phyloP scores from a whole-genome alignment of 1,140 invertebrate species.

The Sesamia nonagrioides region DNA sequence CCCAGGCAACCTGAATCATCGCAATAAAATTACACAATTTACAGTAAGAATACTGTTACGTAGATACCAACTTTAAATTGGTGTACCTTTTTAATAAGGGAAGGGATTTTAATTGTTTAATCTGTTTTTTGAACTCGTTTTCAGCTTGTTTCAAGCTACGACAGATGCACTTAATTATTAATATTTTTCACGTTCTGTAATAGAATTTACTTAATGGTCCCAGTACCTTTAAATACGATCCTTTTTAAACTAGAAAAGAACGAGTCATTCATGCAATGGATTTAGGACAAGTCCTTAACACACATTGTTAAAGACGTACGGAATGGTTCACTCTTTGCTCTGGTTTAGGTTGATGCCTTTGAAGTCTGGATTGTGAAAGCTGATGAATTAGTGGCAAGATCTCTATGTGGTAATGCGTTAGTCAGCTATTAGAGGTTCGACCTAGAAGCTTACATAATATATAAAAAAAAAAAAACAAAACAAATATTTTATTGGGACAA shows the following conservation, averaged over 20 bases:
- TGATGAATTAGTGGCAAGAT: too few species aligned
- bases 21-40: slow-evolving; percentile 65
- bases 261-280: too few species aligned
- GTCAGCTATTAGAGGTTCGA: too few species aligned
- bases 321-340: not conserved
- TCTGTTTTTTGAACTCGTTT: slow-evolving; percentile 34
- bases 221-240: too few species aligned
- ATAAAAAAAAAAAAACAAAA: too few species aligned
- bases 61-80: slow-evolving; percentile 26
- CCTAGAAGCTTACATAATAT: too few species aligned
- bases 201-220: slow-evolving; percentile 37
- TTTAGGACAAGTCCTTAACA: slow-evolving; percentile 7
- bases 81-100: slow-evolving; percentile 49
- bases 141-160: slow-evolving; percentile 41
- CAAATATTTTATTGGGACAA: too few species aligned
- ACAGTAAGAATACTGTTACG: slow-evolving; percentile 54
- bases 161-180: slow-evolving; percentile 44
- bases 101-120: slow-evolving; percentile 50
- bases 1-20: slow-evolving; percentile 70
- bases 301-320: not conserved
- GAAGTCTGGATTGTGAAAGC: not conserved
- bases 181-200: slow-evolving; percentile 31
- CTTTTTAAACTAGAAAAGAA: too few species aligned
- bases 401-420: too few species aligned
- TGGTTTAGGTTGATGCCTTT: not conserved